Conservation (phyloP, 2,888 invertebrate species). For the Drosophila lutescens region DNA sequence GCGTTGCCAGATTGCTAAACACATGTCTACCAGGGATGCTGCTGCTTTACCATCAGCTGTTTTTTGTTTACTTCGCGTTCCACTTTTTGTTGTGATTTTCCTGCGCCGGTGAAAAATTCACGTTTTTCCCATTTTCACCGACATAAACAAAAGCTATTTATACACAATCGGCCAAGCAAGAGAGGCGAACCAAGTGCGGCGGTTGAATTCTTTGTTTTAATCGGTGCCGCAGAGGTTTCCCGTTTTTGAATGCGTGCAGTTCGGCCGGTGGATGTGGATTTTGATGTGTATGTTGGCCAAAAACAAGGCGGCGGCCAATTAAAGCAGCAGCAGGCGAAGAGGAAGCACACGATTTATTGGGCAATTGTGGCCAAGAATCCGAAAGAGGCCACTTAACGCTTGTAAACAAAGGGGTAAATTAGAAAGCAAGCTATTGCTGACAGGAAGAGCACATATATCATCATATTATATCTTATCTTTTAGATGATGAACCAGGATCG, state of each 20-base stretch:
- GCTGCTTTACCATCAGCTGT: constrained; percentile 7
- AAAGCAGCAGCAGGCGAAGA: constrained; percentile 9
- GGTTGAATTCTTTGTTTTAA: constrained; percentile 34
- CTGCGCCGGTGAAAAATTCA: constrained; percentile 17
- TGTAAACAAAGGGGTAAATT: neutral
- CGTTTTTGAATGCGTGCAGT: constrained; percentile 11
- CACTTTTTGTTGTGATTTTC: constrained; percentile 16
- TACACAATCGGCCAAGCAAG: constrained; percentile 13
- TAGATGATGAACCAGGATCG: neutral
- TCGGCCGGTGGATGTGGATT: neutral
- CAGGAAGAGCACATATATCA: neutral
- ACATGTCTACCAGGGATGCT: neutral
- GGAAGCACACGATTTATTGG: constrained; percentile 26
- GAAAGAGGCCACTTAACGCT: constrained; percentile 2
- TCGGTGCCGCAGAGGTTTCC: constrained; percentile 3
- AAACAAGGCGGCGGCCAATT: constrained; percentile 21
- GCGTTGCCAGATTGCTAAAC: constrained; percentile 9
- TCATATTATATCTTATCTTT: neutral
- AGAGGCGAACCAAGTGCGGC: constrained; percentile 1
- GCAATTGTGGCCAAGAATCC: constrained; percentile 27
- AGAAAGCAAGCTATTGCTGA: neutral
- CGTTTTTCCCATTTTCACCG: constrained; percentile 30
- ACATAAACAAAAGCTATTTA: constrained; percentile 53
- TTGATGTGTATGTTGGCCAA: constrained; percentile 13
- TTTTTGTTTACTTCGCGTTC: constrained; percentile 19